Evolutionary conservation across 2,888 invertebrate species (phyloP), one percentile per base, ranked within the genome.

Genomic region (Tricholauxania praeusta): DNA sequence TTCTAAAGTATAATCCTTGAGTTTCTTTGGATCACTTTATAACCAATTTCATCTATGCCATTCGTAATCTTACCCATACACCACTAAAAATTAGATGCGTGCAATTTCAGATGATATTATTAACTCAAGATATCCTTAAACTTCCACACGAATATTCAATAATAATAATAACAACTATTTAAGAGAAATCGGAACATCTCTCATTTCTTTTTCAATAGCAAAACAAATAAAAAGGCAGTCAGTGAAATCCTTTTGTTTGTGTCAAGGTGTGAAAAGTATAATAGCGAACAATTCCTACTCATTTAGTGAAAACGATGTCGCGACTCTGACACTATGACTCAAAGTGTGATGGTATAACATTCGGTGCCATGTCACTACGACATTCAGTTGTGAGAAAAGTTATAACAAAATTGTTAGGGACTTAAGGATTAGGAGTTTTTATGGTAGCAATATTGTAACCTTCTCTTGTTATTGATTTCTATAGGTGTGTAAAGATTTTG

Each of bases 381-480:
- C 63, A 47, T 19, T 12, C 48, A 63, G 17, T 19, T 48, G 47
- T 6, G 10, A 17, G 51, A 14, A 64, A 49, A 52, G 49, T 64
- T 28, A 64, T 64, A 51, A 52, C 22, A 51, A 22, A 64, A 51
- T 51, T 64, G 64, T 64, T 64, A 51, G 51, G 64, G 51, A 64
- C 51, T 64, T 64, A 28, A 51, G 64, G 64, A 64, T 64, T 64
- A 64, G 19, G 28, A 14, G 64, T 32, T n/a, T 62, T 62, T 62
- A 62, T 17, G 39, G 60, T 17, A 62, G 39, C 39, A 39, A 39
- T 39, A 39, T 10, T 39, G 10, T 10, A 39, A 39, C 39, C 39
- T 39, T 39, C 39, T 7, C 1, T 39, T 39, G 1, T 1, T 39
- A 39, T 39, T 39, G 10, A 39, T 1, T 39, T 39, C 10, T 39